These are phyloP conservation scores for Zele albiditarsus DNA, from an alignment of 2,888 invertebrate genomes.

Conservation along the genomic window DNA sequence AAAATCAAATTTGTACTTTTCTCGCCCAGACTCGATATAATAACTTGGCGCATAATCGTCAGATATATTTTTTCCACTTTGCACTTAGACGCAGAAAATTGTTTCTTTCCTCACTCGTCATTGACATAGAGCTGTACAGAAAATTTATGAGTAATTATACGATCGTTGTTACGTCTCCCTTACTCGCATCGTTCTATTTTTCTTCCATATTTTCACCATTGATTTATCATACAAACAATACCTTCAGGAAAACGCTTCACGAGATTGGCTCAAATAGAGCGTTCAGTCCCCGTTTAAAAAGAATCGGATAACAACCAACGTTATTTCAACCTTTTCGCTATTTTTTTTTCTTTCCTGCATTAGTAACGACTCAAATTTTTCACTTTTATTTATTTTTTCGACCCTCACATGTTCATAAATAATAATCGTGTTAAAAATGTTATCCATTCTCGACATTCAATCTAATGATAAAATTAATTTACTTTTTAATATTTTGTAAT, in stretches of 20 bases:
- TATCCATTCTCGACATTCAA: constrained; percentile 64
- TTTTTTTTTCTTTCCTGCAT: constrained; percentile 48
- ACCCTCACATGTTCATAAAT: constrained; percentile 14
- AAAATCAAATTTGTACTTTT: constrained; percentile 70
- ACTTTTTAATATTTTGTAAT: constrained; percentile 61
- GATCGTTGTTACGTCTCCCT: constrained; percentile 25
- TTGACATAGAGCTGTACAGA: constrained; percentile 1
- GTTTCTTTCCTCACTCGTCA: background rate
- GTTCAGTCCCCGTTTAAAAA: constrained; percentile 69
- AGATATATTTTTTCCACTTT: background rate
- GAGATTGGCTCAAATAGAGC: constrained; percentile 56
- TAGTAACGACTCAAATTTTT: constrained; percentile 68
- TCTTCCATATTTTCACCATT: constrained; percentile 47
- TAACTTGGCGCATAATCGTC: constrained; percentile 49
- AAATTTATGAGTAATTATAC: background rate
- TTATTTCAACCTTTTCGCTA: constrained; percentile 39
- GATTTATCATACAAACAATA: constrained; percentile 67
- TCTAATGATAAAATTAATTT: constrained; percentile 62
- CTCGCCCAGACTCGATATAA: constrained; percentile 57
- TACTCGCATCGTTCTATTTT: constrained; percentile 30
- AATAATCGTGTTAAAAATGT: constrained; percentile 56
- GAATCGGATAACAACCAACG: constrained; percentile 68
- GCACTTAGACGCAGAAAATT: background rate
- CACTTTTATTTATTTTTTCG: constrained; percentile 45
- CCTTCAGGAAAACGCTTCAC: constrained; percentile 61